phyloP scores from a whole-genome alignment of 30 jellyfish, hydroid and myxozoan genomes.

The Aurelia coerulea region DNA sequence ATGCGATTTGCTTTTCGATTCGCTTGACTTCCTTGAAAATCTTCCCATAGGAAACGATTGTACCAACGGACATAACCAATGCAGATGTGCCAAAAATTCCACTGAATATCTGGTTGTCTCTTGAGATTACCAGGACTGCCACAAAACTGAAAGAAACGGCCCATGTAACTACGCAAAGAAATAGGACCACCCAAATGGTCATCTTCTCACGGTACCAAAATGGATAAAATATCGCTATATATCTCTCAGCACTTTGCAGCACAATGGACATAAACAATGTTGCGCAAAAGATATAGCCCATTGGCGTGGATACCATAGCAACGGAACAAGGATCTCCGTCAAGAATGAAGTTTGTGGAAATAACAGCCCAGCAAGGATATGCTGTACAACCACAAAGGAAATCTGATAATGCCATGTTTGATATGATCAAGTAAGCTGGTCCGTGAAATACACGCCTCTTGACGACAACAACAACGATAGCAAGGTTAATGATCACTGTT shows the following conservation, averaged over 20 bases:
- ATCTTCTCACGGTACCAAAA: too few relatives aligned
- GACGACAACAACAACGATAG: background rate
- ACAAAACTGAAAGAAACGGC: background rate
- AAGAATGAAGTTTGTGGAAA: background rate
- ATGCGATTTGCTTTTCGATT: background rate
- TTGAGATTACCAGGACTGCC: background rate
- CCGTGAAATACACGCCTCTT: background rate
- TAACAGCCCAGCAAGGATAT: background rate
- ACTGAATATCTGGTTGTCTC: background rate
- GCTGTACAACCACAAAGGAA: background rate
- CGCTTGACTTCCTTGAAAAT: constrained; percentile 1
- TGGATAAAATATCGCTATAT: background rate
- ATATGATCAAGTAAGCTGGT: background rate
- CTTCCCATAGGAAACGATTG: background rate
- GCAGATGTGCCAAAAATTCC: background rate
- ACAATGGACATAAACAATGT: background rate
- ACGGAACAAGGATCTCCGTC: background rate
- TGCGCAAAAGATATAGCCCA: background rate
- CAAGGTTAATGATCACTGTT: background rate
- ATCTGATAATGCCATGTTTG: constrained; percentile 11
- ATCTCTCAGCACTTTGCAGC: background rate
- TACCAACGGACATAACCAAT: background rate
- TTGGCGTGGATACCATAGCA: background rate
- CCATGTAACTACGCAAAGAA: background rate
- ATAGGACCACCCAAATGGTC: background rate